Percentiles rank a stretch among this genome's conserved stretches.
These are phyloP conservation scores for Stictonetta naevosa DNA, from an alignment of 2,113 vertebrate genomes.

Conservation along the genomic window DNA sequence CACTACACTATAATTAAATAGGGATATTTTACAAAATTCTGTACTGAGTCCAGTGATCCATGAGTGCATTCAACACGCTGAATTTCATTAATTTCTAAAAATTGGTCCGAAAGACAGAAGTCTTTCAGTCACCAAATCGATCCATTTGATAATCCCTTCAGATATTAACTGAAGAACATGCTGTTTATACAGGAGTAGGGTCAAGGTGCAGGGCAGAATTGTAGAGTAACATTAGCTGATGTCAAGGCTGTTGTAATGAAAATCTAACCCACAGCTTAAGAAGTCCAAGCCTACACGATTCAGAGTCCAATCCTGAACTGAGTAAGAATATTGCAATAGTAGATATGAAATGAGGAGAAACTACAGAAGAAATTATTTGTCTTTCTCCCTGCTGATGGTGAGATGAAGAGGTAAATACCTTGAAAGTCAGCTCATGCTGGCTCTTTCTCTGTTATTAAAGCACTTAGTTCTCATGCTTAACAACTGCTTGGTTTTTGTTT, in stretches of 20 bases:
- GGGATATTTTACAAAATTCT: neutral
- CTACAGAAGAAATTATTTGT: neutral
- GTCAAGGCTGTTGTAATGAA: neutral
- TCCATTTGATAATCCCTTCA: neutral
- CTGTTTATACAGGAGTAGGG: neutral
- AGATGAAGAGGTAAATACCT: neutral
- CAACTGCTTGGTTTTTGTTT: too few species aligned
- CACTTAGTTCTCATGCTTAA: neutral
- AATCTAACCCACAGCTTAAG: neutral
- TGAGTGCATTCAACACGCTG: neutral
- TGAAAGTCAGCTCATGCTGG: neutral
- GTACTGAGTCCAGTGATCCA: neutral
- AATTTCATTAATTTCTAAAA: neutral
- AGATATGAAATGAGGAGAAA: neutral
- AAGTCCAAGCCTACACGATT: neutral
- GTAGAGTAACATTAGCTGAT: neutral
- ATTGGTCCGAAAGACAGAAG: neutral
- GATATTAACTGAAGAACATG: neutral
- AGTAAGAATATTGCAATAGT: neutral
- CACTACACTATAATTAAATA: neutral
- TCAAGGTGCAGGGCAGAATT: neutral
- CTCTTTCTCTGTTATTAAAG: neutral
- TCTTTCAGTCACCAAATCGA: neutral
- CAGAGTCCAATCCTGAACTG: neutral
- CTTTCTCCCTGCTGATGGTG: accelerated